Percentiles rank a stretch among this genome's conserved stretches.
phyloP scores from a whole-genome alignment of 2,113 vertebrate species.

The Pterocles gutturalis region DNA sequence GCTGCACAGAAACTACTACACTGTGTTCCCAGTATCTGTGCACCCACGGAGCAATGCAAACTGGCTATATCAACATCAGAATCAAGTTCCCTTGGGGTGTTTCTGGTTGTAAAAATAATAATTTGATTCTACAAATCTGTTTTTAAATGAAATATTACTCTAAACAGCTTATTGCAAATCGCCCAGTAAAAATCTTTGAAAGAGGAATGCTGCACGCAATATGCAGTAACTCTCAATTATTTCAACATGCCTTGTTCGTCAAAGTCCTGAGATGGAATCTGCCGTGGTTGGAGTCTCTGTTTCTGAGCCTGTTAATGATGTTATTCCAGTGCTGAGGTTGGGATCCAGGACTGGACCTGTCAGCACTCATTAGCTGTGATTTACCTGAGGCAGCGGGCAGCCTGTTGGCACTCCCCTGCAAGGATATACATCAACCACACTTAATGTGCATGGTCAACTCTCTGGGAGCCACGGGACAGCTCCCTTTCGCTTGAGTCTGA shows the following conservation, averaged over 20 bases:
- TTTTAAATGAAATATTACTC: neutral
- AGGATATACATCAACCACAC: neutral
- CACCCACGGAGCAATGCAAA: neutral
- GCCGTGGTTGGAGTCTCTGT: neutral
- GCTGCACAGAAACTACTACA: neutral
- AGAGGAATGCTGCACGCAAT: neutral
- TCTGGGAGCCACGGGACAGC: neutral
- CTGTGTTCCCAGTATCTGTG: rapidly evolving
- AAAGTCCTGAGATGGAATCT: neutral
- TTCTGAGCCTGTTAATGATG: neutral
- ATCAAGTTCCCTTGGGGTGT: neutral
- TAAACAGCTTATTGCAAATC: neutral
- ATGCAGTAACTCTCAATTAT: neutral
- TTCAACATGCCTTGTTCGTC: neutral
- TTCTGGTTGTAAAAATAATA: neutral
- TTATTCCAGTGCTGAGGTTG: neutral
- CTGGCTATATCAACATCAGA: neutral
- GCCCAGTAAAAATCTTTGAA: neutral
- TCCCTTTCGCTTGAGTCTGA: neutral
- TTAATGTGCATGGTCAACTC: neutral
- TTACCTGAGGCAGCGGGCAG: neutral
- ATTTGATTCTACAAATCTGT: neutral
- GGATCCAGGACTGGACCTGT: neutral
- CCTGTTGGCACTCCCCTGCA: neutral
- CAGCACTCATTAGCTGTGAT: neutral